Evolutionary conservation across 2,113 vertebrate genomes (phyloP), one percentile per base, ranked within the genome.

Genomic region (Girardinichthys multiradiatus): DNA sequence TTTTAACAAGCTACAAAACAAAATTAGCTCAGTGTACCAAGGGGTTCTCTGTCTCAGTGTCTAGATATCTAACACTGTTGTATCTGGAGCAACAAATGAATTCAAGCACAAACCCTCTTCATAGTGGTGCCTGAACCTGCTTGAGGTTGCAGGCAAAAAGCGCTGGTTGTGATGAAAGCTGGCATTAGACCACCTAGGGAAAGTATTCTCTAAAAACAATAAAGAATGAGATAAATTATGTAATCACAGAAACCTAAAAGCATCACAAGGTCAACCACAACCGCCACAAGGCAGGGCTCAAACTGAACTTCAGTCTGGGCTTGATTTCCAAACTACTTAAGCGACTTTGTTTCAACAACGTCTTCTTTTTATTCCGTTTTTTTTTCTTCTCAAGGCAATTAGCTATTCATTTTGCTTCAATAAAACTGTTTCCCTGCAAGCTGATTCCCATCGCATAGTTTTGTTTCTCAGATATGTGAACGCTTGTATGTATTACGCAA

Each of bases 161-260:
- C 30, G 21, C 29, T 64, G 48, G 58, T 57, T 78, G 83, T 77
- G 75, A 70, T 74, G 72, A 73, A 58, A 78, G 31, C 78, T 64
- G 63, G 63, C 76, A 29, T 26, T 35, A 12, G 80, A 83, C 80
- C 82, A 79, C 81, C 85, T 60, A 42, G 33, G 68, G 74, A 76
- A 82, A 78, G 74, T 62, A 70, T 73, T 74, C 74, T 81, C 35
- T 78, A 62, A 77, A 83, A 87, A 83, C 82, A 87, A 76, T 72
- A 65, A 76, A 68, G 59, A 71, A 62, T 14, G 74, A 83, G 68
- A 76, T 68, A 66, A 74, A 84, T 15, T 35, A 62, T 67, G 74
- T 74, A 89, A 74, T 33, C 78, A 84, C 75, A 85, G 12, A 79
- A 54, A 79, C 72, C 73, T 74, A 62, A 87, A 89, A 70, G 72